Evolutionary conservation across 37 sponge, comb jelly and placozoan genomes (phyloP).

Genomic region (Haliclona indistincta): DNA sequence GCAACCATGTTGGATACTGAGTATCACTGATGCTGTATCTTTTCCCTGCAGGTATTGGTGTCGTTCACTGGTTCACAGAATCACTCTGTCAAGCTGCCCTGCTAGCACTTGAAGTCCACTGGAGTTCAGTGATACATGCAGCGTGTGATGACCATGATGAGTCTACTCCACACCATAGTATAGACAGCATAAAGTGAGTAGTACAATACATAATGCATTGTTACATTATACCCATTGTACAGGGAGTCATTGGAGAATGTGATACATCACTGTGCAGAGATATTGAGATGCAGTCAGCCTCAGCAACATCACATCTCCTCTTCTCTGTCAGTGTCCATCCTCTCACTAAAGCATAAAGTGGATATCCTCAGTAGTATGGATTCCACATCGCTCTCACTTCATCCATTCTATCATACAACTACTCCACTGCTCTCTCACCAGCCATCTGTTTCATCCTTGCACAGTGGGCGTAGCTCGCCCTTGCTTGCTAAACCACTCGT

Average conservation of each 20-base stretch:
- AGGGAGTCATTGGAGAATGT: background rate
- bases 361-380: too few species aligned
- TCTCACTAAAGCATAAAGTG: too few species aligned
- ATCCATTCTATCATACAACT: background rate
- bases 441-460: background rate
- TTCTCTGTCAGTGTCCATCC: background rate
- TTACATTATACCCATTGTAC: background rate
- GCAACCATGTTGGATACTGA: too few species aligned
- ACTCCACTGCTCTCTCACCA: background rate
- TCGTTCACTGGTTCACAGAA: background rate
- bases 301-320: background rate
- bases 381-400: background rate
- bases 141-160: slow-evolving; percentile 1
- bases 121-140: slow-evolving; percentile 17
- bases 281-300: background rate
- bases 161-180: too few species aligned
- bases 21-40: background rate
- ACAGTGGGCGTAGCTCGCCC: background rate
- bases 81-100: slow-evolving; percentile 40
- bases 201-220: background rate
- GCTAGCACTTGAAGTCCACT: slow-evolving; percentile 54
- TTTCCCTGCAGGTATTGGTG: background rate
- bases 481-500: slow-evolving; percentile 5
- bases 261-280: background rate
- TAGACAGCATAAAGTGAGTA: background rate